These are phyloP conservation scores for Anticlea derivata DNA, from an alignment of 2,888 invertebrate genomes.

Conservation along the genomic window DNA sequence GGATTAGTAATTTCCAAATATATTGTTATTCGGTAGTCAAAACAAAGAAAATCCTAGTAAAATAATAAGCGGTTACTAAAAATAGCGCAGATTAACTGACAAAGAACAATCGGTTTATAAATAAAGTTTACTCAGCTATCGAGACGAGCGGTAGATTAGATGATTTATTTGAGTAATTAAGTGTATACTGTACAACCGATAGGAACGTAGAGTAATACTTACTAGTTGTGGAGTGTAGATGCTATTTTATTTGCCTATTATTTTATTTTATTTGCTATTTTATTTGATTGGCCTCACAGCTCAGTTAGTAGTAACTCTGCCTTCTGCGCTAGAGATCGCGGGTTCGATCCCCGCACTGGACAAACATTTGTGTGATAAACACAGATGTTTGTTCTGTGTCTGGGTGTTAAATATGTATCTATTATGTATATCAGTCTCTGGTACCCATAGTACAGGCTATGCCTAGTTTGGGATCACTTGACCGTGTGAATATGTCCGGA, in stretches of 20 bases:
- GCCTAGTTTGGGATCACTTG: no score
- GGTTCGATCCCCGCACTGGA: no score
- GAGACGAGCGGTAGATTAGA: conserved; percentile 44
- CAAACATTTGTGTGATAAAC: no score
- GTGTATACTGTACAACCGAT: conserved; percentile 62
- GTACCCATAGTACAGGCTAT: no score
- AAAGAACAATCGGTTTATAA: conserved; percentile 30
- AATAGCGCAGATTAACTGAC: conserved; percentile 23
- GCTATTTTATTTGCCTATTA: not conserved
- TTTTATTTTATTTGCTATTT: no score
- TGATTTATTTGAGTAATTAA: conserved; percentile 76
- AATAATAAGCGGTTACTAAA: conserved; percentile 3
- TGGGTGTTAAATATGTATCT: no score
- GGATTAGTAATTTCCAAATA: conserved; percentile 9
- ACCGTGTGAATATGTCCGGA: no score
- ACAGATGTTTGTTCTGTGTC: no score
- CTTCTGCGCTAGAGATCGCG: no score
- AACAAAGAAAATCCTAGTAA: conserved; percentile 22
- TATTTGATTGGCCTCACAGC: no score
- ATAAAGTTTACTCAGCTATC: conserved; percentile 29
- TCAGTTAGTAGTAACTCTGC: no score
- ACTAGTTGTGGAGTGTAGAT: not conserved
- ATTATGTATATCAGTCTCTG: no score
- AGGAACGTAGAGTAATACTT: conserved; percentile 44
- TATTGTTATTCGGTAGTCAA: conserved; percentile 19